A percentile compares a stretch with the other conserved stretches of the same genome.
These are phyloP conservation scores for Lithobates pipiens DNA, from an alignment of 2,797 vertebrate genomes.

Conservation along the genomic window DNA sequence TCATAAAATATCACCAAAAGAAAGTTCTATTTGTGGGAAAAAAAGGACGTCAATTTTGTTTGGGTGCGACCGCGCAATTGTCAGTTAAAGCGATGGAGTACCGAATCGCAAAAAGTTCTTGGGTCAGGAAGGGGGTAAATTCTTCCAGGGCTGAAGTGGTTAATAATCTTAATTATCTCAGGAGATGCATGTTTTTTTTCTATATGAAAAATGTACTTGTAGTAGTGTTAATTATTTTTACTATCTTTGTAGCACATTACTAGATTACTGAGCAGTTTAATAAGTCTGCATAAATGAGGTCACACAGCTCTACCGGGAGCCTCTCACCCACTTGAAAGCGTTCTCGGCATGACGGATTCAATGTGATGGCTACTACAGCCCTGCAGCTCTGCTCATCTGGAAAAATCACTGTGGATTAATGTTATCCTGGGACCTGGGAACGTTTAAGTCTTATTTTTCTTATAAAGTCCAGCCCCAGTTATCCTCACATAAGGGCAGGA, in stretches of 20 bases:
- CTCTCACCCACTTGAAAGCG: background rate
- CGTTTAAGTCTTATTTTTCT: background rate
- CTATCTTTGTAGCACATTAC: background rate
- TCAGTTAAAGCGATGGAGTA: too few relatives aligned
- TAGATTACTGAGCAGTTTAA: background rate
- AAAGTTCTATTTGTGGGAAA: too few relatives aligned
- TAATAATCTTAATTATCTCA: background rate
- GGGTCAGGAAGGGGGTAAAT: too few relatives aligned
- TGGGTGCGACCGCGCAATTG: too few relatives aligned
- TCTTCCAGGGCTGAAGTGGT: too few relatives aligned
- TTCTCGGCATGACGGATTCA: constrained; percentile 19
- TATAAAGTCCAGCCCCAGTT: background rate
- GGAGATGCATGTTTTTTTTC: background rate
- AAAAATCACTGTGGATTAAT: constrained; percentile 42
- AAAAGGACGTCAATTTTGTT: too few relatives aligned
- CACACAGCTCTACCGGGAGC: background rate
- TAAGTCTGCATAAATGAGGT: background rate
- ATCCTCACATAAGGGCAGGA: background rate
- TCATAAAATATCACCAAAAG: too few relatives aligned
- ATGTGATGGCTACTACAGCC: constrained; percentile 47
- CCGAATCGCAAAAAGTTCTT: too few relatives aligned
- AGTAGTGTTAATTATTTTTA: background rate
- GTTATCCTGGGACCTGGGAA: constrained; percentile 19
- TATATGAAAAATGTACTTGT: background rate
- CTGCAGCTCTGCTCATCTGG: constrained; percentile 28